Conservation (phyloP, 2,113 vertebrate species). For the Macroglossus sobrinus region DNA sequence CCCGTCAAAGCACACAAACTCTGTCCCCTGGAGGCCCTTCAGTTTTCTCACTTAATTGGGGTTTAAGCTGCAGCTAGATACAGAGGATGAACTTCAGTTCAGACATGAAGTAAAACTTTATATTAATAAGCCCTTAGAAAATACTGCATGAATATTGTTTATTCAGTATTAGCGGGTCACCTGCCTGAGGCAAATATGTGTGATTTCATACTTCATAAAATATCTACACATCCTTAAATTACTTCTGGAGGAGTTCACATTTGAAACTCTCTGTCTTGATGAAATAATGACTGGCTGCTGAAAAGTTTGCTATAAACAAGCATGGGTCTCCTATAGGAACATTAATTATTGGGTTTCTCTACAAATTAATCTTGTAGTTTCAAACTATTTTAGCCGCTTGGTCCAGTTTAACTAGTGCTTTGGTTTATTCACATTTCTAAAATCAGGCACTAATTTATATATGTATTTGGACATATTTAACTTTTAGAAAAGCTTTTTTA, state of each 20-base stretch:
- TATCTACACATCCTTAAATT: conserved; percentile 55
- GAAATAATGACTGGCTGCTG: conserved; percentile 27
- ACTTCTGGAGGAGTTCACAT: conserved; percentile 35
- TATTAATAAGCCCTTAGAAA: conserved; percentile 47
- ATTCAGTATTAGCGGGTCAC: neutral
- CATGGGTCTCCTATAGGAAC: neutral
- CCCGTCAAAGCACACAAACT: neutral
- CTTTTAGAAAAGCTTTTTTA: neutral
- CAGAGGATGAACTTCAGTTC: conserved; percentile 24
- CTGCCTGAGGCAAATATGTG: conserved; percentile 20
- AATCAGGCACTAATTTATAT: neutral
- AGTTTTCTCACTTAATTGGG: conserved; percentile 25
- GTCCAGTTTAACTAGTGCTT: neutral
- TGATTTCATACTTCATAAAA: conserved; percentile 57
- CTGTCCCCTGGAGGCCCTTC: neutral
- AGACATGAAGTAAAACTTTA: conserved; percentile 27
- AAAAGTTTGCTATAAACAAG: neutral
- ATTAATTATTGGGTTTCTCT: neutral
- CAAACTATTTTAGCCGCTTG: neutral
- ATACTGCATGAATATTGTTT: conserved; percentile 23
- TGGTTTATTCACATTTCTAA: conserved; percentile 29
- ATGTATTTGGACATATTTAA: neutral
- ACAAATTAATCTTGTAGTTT: conserved; percentile 23
- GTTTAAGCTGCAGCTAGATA: neutral
- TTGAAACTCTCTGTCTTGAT: conserved; percentile 5